phyloP scores from a whole-genome alignment of 2,113 vertebrate species.

The Glareola pratincola region DNA sequence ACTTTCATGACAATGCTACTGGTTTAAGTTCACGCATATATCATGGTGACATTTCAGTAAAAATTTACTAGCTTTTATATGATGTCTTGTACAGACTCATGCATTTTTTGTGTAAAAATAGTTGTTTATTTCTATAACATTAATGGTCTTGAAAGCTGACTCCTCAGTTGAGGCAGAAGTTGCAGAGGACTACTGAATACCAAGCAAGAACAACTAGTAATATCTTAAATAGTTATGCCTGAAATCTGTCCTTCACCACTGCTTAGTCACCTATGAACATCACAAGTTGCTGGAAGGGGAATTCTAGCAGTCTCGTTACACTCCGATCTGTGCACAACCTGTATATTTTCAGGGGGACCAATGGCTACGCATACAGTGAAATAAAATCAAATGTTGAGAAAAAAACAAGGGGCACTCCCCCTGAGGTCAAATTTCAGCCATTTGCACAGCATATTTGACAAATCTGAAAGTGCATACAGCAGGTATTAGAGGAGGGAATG shows the following conservation, averaged over 20 bases:
- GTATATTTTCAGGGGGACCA: neutral
- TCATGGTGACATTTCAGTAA: neutral
- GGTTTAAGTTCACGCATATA: neutral
- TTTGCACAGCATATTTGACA: neutral
- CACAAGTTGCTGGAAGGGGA: neutral
- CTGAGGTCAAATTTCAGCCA: neutral
- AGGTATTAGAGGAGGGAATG: neutral
- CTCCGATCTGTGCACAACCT: neutral
- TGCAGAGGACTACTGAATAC: neutral
- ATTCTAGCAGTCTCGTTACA: neutral
- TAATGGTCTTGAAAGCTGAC: neutral
- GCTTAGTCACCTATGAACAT: neutral
- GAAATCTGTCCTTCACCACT: neutral
- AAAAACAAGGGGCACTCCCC: neutral
- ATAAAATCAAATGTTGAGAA: neutral
- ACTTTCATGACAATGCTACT: neutral
- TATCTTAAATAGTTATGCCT: neutral
- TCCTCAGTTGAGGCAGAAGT: neutral
- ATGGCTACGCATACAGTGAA: neutral
- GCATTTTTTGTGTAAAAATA: neutral
- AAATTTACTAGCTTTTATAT: neutral
- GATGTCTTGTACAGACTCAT: neutral
- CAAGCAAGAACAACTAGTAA: neutral
- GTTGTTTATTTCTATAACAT: neutral
- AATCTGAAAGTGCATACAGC: neutral